Evolutionary conservation across 2,113 vertebrate genomes (phyloP).

Genomic region (Leuciscus idus): DNA sequence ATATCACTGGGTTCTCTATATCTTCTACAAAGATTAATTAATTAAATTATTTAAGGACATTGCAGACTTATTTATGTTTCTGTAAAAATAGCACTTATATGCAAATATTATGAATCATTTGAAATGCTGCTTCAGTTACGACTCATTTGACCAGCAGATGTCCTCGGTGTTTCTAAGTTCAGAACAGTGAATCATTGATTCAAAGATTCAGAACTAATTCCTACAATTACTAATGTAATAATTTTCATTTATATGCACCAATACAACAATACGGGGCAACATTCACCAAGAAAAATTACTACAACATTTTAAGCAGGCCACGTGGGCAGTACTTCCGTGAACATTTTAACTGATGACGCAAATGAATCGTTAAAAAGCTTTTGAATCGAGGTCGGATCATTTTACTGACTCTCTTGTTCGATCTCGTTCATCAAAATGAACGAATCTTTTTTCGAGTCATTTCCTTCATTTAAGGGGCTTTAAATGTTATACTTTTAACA

Average conservation of each 20-base stretch:
- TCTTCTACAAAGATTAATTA: not conserved
- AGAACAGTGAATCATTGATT: not conserved
- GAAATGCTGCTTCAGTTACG: no score
- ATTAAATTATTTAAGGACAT: no score
- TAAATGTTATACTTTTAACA: no score
- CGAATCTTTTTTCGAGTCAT: no score
- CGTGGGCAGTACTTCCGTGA: not conserved
- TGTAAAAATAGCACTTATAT: no score
- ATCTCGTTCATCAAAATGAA: no score
- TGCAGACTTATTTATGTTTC: no score
- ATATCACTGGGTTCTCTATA: no score
- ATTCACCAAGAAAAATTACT: no score
- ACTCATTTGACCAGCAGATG: not conserved
- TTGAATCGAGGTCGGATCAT: not conserved
- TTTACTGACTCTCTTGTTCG: no score
- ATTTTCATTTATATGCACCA: not conserved
- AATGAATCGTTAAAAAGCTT: not conserved
- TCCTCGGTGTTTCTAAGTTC: not conserved
- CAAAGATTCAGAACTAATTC: not conserved
- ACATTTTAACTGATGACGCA: not conserved
- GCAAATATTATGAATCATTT: no score
- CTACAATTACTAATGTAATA: not conserved
- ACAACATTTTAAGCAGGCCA: not conserved
- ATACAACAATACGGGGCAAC: not conserved
- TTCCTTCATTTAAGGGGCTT: no score